phyloP scores from a whole-genome alignment of 1,140 invertebrate genomes.

The Platyura marginata region DNA sequence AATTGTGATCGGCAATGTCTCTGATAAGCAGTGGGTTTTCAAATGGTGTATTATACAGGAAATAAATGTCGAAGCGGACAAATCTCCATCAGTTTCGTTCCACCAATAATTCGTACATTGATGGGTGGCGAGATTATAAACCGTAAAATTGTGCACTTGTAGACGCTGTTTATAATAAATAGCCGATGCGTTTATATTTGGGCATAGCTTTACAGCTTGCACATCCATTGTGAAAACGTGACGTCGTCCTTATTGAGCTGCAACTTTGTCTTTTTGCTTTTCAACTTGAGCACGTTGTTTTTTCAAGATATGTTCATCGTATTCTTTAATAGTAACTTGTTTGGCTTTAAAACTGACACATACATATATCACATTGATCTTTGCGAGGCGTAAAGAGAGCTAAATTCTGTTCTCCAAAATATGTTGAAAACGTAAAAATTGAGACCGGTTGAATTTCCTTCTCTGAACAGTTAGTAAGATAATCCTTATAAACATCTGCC shows the following conservation, averaged over 20 bases:
- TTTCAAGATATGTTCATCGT: conserved; percentile 7
- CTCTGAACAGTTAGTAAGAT: not conserved
- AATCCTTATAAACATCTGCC: not conserved
- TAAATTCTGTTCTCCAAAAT: conserved; percentile 9
- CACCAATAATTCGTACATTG: conserved; percentile 22
- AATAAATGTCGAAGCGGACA: conserved; percentile 22
- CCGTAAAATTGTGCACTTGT: conserved; percentile 24
- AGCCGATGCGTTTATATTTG: conserved; percentile 18
- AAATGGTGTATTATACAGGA: conserved; percentile 18
- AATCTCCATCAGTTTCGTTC: conserved; percentile 21
- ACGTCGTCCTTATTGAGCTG: conserved; percentile 6
- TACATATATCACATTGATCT: conserved; percentile 12
- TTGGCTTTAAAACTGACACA: conserved; percentile 9
- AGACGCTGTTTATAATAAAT: conserved; percentile 27
- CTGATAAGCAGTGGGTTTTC: conserved; percentile 1
- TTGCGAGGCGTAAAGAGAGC: conserved; percentile 9
- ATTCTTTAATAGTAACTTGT: conserved; percentile 8
- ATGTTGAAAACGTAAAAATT: conserved; percentile 5
- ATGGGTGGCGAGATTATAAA: conserved; percentile 22
- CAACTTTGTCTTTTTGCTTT: conserved; percentile 11
- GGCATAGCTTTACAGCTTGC: conserved; percentile 21
- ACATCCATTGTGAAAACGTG: conserved; percentile 18
- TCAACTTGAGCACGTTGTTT: conserved; percentile 9
- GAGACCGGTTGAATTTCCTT: not conserved
- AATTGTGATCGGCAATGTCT: conserved; percentile 5